phyloP scores from a whole-genome alignment of 2,888 invertebrate genomes.

The Blomia tropicalis region DNA sequence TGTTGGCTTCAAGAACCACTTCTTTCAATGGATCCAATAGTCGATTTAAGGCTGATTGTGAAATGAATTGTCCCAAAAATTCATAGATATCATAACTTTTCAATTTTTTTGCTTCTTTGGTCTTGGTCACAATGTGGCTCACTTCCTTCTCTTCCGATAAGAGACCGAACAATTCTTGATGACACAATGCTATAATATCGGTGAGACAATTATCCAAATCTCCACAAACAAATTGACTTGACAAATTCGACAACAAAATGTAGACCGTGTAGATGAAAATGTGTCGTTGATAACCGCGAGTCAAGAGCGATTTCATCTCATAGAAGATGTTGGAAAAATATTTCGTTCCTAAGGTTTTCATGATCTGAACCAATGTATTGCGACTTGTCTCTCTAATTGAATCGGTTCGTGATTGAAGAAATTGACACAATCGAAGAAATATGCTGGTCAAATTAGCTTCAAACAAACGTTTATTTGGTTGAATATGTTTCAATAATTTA shows the following conservation, averaged over 20 bases:
- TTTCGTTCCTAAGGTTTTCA: slow-evolving; percentile 62
- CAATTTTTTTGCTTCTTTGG: slow-evolving; percentile 43
- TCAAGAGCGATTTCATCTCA: slow-evolving; percentile 62
- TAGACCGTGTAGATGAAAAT: slow-evolving; percentile 78
- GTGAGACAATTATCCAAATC: slow-evolving; percentile 64
- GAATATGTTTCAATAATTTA: slow-evolving; percentile 71
- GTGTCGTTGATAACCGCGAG: slow-evolving; percentile 79
- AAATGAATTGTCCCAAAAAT: slow-evolving; percentile 60
- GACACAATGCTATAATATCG: slow-evolving; percentile 51
- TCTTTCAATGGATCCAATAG: slow-evolving; percentile 65
- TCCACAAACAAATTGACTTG: slow-evolving; percentile 50
- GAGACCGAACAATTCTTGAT: slow-evolving; percentile 62
- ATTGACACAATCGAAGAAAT: slow-evolving; percentile 60
- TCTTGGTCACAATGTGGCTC: slow-evolving; percentile 57
- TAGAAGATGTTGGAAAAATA: slow-evolving; percentile 60
- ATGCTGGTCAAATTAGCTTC: slow-evolving; percentile 62
- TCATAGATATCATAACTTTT: slow-evolving; percentile 72
- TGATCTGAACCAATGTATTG: slow-evolving; percentile 79
- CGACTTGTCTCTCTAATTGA: slow-evolving; percentile 68
- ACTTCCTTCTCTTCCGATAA: slow-evolving; percentile 83
- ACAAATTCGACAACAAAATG: slow-evolving; percentile 56
- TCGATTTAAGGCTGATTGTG: slow-evolving; percentile 56
- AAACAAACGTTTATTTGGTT: slow-evolving; percentile 47
- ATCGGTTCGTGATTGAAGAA: slow-evolving; percentile 69
- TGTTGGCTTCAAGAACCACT: slow-evolving; percentile 52